Evolutionary conservation across 2,113 vertebrate genomes (phyloP).

Genomic region (Lipophrys pholis): DNA sequence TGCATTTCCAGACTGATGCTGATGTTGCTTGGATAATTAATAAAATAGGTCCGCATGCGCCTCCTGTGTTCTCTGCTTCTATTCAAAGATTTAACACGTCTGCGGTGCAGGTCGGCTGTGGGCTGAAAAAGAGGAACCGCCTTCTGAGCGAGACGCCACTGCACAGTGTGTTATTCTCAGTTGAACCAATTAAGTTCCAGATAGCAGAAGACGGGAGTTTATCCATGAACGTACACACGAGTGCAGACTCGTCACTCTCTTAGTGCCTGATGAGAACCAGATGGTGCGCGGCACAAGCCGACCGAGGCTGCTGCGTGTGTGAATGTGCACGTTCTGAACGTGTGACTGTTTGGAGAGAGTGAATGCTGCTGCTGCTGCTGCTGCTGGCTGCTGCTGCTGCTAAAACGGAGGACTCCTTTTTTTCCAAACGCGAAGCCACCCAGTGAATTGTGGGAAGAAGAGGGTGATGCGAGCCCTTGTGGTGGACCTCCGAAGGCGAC

Average conservation of each 20-base stretch:
- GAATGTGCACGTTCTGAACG: background rate
- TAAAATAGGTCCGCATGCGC: background rate
- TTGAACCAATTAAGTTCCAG: constrained; percentile 5
- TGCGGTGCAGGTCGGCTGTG: too few relatives aligned
- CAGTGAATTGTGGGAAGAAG: background rate
- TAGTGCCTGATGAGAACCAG: constrained; percentile 10
- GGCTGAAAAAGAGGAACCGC: background rate
- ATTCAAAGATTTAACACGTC: background rate
- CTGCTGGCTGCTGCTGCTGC: too few relatives aligned
- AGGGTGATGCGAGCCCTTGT: background rate
- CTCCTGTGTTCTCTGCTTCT: background rate
- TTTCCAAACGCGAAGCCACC: background rate
- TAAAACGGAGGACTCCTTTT: background rate
- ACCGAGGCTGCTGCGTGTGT: background rate
- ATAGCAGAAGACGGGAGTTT: background rate
- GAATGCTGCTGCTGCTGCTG: background rate
- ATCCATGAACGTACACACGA: background rate
- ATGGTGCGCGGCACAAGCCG: background rate
- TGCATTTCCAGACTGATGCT: background rate
- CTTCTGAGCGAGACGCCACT: background rate
- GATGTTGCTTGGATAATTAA: background rate
- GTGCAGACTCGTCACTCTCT: background rate
- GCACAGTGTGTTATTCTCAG: background rate
- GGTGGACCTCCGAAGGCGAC: constrained; percentile 9
- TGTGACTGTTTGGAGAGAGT: background rate